A percentile compares a stretch with the other conserved stretches of the same genome.
Conservation (phyloP, 2,113 vertebrate genomes). For the Trinectes maculatus region DNA sequence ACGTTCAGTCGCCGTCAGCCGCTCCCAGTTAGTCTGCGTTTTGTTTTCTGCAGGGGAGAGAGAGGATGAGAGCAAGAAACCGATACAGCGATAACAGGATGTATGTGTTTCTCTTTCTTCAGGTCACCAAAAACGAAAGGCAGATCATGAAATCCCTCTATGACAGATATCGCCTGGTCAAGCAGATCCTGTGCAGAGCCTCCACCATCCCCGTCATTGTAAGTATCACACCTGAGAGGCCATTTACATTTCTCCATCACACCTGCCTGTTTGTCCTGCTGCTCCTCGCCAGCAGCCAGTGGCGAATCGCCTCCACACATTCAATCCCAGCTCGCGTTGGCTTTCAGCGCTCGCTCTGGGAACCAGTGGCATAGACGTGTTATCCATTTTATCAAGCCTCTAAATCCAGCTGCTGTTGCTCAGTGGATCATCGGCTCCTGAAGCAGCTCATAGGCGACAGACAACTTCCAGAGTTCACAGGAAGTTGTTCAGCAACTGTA, state of each 20-base stretch:
- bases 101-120: neutral
- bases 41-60: conserved; percentile 9
- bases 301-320: conserved; percentile 11
- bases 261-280: neutral
- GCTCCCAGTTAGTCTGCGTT: conserved; percentile 26
- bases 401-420: conserved; percentile 51
- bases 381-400: conserved; percentile 11
- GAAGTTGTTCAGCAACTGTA: neutral
- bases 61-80: too few relatives aligned
- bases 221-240: conserved; percentile 80
- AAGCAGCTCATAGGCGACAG: conserved; percentile 42
- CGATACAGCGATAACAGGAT: conserved; percentile 10
- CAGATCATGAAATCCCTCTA: conserved; percentile 97
- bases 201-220: conserved; percentile 94
- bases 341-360: conserved; percentile 14
- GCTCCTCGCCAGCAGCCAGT: neutral
- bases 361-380: conserved; percentile 12
- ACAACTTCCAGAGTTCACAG: conserved; percentile 44
- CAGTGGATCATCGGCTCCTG: conserved; percentile 10
- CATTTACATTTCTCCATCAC: too few relatives aligned
- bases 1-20: conserved; percentile 1
- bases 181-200: conserved; percentile 94
- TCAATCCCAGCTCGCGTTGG: conserved; percentile 45
- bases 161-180: conserved; percentile 94
- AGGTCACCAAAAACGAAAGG: conserved; percentile 93